Evolutionary conservation across 2,797 vertebrate species (phyloP).

Genomic region (Petrocephalus schoutedeni): DNA sequence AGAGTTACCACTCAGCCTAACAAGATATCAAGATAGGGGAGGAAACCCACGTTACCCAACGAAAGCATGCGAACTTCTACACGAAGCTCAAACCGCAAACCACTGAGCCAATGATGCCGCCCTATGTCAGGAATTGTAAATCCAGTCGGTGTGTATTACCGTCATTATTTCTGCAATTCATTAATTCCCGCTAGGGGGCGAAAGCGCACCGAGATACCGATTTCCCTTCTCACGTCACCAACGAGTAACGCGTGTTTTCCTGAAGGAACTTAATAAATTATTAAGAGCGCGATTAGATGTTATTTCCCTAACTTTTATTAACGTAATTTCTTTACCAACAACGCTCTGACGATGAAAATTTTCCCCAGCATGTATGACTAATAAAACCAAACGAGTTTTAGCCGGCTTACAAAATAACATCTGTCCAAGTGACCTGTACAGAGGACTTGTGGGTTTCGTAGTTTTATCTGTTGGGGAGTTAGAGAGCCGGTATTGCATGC

Average conservation of each 20-base stretch:
- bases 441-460: constrained; percentile 34
- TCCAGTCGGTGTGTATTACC: neutral
- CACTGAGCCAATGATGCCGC: neutral
- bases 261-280: neutral
- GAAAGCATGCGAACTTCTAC: neutral
- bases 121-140: neutral
- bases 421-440: neutral
- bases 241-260: neutral
- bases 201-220: neutral
- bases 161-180: neutral
- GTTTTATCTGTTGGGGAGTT: neutral
- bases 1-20: neutral
- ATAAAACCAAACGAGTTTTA: neutral
- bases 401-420: neutral
- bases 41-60: neutral
- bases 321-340: neutral
- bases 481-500: neutral
- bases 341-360: neutral
- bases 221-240: neutral
- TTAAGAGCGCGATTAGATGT: neutral
- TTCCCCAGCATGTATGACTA: neutral
- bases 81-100: neutral
- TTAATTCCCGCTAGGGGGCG: neutral
- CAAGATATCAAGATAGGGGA: neutral
- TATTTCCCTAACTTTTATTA: neutral